These are phyloP conservation scores for Archips xylosteana DNA, from an alignment of 2,888 invertebrate species.

Conservation along the genomic window DNA sequence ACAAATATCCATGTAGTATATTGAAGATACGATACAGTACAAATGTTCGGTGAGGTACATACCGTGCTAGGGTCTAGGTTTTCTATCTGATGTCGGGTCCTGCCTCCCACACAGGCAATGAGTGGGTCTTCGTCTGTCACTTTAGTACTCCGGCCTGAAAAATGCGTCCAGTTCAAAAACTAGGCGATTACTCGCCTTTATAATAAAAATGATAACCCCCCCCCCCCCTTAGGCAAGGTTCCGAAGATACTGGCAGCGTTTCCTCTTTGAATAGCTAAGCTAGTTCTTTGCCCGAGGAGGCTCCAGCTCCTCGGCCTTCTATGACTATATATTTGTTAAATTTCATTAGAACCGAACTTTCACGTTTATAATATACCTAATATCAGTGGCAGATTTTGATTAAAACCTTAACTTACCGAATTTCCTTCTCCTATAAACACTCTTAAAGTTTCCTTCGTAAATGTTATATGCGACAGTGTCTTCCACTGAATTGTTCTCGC, in stretches of 20 bases:
- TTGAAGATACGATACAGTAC: too few relatives aligned
- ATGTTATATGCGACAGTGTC: conserved; percentile 60
- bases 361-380: too few relatives aligned
- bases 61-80: conserved; percentile 75
- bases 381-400: too few relatives aligned
- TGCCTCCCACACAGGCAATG: conserved; percentile 74
- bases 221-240: too few relatives aligned
- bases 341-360: too few relatives aligned
- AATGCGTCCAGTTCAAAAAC: neutral
- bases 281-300: too few relatives aligned
- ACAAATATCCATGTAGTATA: too few relatives aligned
- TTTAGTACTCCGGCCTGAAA: conserved; percentile 77
- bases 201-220: too few relatives aligned
- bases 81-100: conserved; percentile 78
- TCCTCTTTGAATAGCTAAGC: too few relatives aligned
- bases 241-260: too few relatives aligned
- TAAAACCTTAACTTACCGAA: conserved; percentile 63
- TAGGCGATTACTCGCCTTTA: neutral
- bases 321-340: too few relatives aligned
- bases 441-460: conserved; percentile 68
- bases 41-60: conserved; percentile 39
- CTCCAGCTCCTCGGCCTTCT: too few relatives aligned
- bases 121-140: conserved; percentile 75
- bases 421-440: conserved; percentile 69
- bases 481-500: conserved; percentile 67